Evolutionary conservation across 2,797 vertebrate species (phyloP), one percentile per base, ranked within the genome.

Genomic region (Champsocephalus esox): DNA sequence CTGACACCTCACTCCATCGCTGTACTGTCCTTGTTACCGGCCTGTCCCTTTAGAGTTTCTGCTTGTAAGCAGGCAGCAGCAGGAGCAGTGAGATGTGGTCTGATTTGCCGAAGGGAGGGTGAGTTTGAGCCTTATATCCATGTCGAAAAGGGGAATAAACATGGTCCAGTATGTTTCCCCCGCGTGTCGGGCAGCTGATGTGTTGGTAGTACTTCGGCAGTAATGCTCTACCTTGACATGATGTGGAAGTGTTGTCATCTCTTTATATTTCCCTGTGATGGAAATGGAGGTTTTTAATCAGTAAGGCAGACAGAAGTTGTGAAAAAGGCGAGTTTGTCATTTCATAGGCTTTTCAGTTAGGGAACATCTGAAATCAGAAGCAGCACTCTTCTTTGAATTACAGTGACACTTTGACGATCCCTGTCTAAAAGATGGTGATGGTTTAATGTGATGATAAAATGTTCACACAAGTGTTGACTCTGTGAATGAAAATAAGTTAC

Each of bases 271-370:
- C 58, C 70, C 45, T 71, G 28, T 74, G 52, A 85, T 60, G 46
- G 67, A 73, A 77, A 82, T 43, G 34, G 50, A 28, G 16, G 63
- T 69, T 60, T 78, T 84, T 64, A 75, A 75, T 83, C 55, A 45
- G 69, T 21, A 21, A 38, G 13, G 58, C 28, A 72, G 73, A 76
- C 50, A 61, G 50, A 41, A 59, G 32, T 51, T 51, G 34, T 41
- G 7, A 54, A 12, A 65, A 51, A 67, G 8, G 50, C 6, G 44
- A 50, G 54, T 56, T 41, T 50, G 48, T 68, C 17, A 57, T 12
- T 41, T 69, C 32, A 50, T 16, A 65, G 16, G n/a, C 58, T 59
- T 60, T 51, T 70, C 49, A 45, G 49, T 63, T 58, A 61, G 61
- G 14, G 46, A 38, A 57, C 28, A 51, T 69, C 9, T 41, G 38